Base-by-base conservation (phyloP, 2,888 invertebrate species). In the Ectropis crepuscularia region DNA sequence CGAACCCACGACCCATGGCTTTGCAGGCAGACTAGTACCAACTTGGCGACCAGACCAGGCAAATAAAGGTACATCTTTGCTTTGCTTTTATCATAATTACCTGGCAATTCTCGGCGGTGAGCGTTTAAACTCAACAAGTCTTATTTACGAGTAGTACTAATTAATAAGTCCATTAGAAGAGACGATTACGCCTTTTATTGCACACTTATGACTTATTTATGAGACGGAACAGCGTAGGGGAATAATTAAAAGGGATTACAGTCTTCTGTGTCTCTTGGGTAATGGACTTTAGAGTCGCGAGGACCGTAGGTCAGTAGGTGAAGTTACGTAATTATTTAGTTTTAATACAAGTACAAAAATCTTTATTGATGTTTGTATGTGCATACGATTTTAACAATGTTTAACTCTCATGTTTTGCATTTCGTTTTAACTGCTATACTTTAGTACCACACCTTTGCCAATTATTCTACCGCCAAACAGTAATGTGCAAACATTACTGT, bases 201-300 rank as follows among this genome's bases (percentile, higher is more conserved):
- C 61, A 53, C 48, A 63, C 55, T 49, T 50, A 50, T 16, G 47
- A 59, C 63, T 64, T 62, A 67, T 66, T 66, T 71, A 67, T 63
- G 58, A 51, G 53, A 37, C 12, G 49, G 39, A 36, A 53, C 28
- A 57, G 39, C 48, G 48, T 38, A 57, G 51, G 54, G 59, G 53
- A 57, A 66, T 71, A 71, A 71, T 71, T 69, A 68, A 69, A 68
- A 61, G 61, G 60, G 60, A 65, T 67, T 68, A 68, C 58, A 61
- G 38, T 51, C 57, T 61, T 67, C 62, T 38, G 41, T 60, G 60
- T 62, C 48, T 55, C 49, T 66, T 61, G 16, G 16, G 46, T 62
- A 43, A 64, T 51, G 65, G 57, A 63, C 57, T 11, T 11, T 28
- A 49, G 50, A 45, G 28, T 48, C 51, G 9, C 46, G 38, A 28